These are phyloP conservation scores for Mormyrus lacerda DNA, from an alignment of 2,113 vertebrate genomes.

Conservation along the genomic window DNA sequence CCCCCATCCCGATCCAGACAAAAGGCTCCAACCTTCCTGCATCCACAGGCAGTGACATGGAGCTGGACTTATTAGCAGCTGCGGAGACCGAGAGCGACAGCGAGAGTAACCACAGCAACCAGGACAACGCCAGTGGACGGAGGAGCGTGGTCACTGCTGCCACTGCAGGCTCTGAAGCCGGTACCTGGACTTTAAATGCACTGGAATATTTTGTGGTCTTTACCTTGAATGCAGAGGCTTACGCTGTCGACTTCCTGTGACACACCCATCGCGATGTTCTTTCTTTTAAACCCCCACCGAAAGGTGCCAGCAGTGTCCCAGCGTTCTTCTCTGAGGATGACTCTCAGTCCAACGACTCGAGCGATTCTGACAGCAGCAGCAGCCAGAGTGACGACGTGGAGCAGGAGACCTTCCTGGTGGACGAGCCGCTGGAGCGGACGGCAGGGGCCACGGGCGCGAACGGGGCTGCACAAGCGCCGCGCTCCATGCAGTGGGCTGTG, in stretches of 20 bases:
- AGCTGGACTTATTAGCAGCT: conserved; percentile 89
- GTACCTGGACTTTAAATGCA: conserved; percentile 50
- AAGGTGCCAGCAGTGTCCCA: conserved; percentile 97
- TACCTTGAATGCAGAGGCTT: background rate
- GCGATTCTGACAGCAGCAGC: conserved; percentile 97
- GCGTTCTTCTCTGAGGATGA: conserved; percentile 99
- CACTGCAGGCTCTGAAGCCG: conserved; percentile 97
- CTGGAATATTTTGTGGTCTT: background rate
- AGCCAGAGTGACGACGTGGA: conserved; percentile 97
- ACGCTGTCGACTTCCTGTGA: background rate
- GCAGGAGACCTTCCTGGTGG: conserved; percentile 91
- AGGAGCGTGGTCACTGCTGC: conserved; percentile 96
- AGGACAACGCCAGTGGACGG: conserved; percentile 95
- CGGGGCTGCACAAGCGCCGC: conserved; percentile 90
- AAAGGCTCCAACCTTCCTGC: background rate
- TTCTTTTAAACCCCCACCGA: background rate
- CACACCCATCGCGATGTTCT: background rate
- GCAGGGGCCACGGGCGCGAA: conserved; percentile 86
- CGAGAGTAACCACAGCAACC: conserved; percentile 98
- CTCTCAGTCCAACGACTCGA: conserved; percentile 97
- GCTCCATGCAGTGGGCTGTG: conserved; percentile 98
- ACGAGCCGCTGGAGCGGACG: conserved; percentile 90
- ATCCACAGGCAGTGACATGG: conserved; percentile 89
- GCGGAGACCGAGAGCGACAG: conserved; percentile 98
- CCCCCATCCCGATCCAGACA: background rate